phyloP scores from a whole-genome alignment of 2,113 vertebrate genomes.

The Dipodomys stephensi region DNA sequence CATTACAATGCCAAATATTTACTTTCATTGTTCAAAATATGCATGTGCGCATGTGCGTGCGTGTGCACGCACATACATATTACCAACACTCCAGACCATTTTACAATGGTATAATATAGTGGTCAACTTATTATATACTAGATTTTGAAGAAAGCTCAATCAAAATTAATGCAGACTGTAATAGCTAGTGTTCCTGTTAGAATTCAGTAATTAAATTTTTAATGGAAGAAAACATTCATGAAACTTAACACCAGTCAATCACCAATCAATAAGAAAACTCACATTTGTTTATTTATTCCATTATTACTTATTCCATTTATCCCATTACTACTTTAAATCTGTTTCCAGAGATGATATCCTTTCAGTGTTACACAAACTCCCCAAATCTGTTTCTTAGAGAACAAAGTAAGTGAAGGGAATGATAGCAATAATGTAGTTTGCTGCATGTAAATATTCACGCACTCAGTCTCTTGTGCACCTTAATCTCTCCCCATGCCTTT shows the following conservation, averaged over 20 bases:
- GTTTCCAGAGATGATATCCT: background rate
- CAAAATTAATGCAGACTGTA: background rate
- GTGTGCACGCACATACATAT: background rate
- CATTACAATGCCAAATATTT: slow-evolving; percentile 33
- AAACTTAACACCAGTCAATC: background rate
- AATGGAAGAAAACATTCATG: background rate
- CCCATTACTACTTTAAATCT: background rate
- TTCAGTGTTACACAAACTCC: background rate
- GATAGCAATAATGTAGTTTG: background rate
- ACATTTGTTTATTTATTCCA: background rate
- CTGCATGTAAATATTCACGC: background rate
- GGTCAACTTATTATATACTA: background rate
- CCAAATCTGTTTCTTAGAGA: background rate
- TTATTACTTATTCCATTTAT: background rate
- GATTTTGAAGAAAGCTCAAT: background rate
- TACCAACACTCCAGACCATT: background rate
- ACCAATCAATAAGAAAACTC: background rate
- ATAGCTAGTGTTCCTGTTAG: background rate
- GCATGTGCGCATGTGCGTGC: background rate
- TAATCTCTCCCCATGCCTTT: background rate
- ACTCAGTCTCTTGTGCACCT: background rate
- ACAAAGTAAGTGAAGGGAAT: slow-evolving; percentile 5
- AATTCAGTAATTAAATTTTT: background rate
- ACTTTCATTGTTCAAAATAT: background rate
- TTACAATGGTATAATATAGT: background rate